Evolutionary conservation across 1,140 invertebrate species (phyloP), one percentile per base, ranked within the genome.

Genomic region (Trichoplusia ni): DNA sequence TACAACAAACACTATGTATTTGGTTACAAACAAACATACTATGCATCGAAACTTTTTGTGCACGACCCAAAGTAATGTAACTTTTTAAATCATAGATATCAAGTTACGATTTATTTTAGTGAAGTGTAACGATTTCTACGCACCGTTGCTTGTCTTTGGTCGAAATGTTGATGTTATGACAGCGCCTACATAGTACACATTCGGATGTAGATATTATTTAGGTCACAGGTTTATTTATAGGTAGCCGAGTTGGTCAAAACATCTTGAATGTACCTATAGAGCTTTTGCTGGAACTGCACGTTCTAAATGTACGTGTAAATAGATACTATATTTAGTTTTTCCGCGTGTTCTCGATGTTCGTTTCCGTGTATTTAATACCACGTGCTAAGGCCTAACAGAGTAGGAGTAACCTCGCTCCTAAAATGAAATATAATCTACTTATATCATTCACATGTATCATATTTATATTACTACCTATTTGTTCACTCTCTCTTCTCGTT

Each of bases 1-100:
- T 67, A 47, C 65, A 51, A 67, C 18, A 47, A 46, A 66, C 46
- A 51, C n/a, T 40, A 14, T 29, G 46, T 71, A 69, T 78, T 60
- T 60, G 23, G 68, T 78, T 75, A 73, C 75, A 35, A 40, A 65
- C 70, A 69, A 61, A 70, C 66, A 64, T 33, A 29, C 25, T 21
- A 42, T 37, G 7, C 42, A 13, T 31, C 13, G n/a, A 21, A 53
- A n/a, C 38, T 61, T 61, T 67, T 67, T 67, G 58, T 51, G 25
- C 49, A 53, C 38, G 38, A 13, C 14, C 14, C 18, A 27, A 37
- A 19, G 5, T 47, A 9, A 21, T 21, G 18, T 42, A 58, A 44
- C 35, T 56, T 42, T 60, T 60, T 40, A 37, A 40, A 47, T n/a
- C n/a, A n/a, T n/a, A n/a, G 29, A 44, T 38, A 33, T 46, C 14